Base-by-base conservation (phyloP, 2,797 vertebrate genomes). In the Lutjanus campechanus region DNA sequence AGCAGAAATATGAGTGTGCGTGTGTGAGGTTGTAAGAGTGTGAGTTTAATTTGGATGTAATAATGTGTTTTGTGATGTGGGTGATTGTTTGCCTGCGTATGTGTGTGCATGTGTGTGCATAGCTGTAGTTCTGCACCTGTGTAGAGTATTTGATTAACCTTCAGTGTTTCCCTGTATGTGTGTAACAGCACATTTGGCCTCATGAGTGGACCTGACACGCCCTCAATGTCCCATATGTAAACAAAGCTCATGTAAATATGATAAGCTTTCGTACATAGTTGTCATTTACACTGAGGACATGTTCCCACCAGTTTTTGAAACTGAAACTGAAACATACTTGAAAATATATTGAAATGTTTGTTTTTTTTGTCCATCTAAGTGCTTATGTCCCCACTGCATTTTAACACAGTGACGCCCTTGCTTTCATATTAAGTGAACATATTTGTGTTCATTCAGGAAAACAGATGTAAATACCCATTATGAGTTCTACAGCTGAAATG, bases 131-230 rank as follows among this genome's bases (percentile, higher is more conserved):
- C 40, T 56, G 22, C 22, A 62, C 55, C 47, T 61, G 55, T 43
- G 58, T 49, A 43, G 46, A 65, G 46, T 59, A 41, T 67, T 15
- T 58, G 20, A 68, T 76, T 61, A 44, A 46, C 17, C 65, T 54
- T 25, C 29, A 29, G 55, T 8, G 13, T 25, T 17, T 11, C 40
- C 12, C 11, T 11, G 40, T 54, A 19, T 43, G 58, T 53, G n/a
- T 29, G 7, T 36, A 2, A 61, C 16, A 70, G n/a, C 20, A 16
- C 17, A 36, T 64, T 61, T 25, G 20, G 49, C 10, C 15, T 10
- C 11, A 53, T 68, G 1, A 4, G 43, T 17, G 13, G 11, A 62
- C n/a, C 4, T 36, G n/a, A 11, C 11, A 36, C 11, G 2, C 6
- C 19, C 49, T 44, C 12, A 55, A 47, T 16, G 13, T 43, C 36